Evolutionary conservation across 2,888 invertebrate genomes (phyloP), one percentile per base, ranked within the genome.

Genomic region (Stenurella melanura): DNA sequence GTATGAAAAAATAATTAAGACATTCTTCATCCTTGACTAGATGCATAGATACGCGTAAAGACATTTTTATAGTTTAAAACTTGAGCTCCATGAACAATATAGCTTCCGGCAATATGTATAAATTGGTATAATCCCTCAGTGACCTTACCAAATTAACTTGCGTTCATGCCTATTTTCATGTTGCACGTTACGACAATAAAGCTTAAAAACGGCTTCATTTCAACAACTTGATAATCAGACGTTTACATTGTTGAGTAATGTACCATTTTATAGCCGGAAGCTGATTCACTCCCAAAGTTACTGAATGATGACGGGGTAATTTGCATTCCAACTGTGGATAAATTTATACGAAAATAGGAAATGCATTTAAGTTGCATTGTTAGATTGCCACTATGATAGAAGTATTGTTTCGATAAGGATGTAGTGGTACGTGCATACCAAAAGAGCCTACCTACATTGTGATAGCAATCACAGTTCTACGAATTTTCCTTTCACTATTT

Each of bases 161-260:
- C 2, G 61, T 61, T 61, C n/a, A n/a, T n/a, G 61, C n/a, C 18
- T 19, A n/a, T n/a, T 34, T 61, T 15, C 61, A 30, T 61, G 34
- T n/a, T 61, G 34, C 26, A 15, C 15, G 61, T 61, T 61, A 61
- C 61, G 17, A 30, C 61, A 61, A 30, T 61, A 61, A 61, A 61
- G 61, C 61, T 30, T 58, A 57, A 69, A 69, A 58, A 69, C 69
- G n/a, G 38, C 50, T 57, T 30, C 58, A 38, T 34, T 58, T 18
- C 57, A 57, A 57, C 69, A 26, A 34, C 69, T 69, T 57, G 69
- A 34, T 69, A 69, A 69, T 58, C 69, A 69, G 69, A 68, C 26
- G 12, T 56, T 69, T 69, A 69, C 69, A 69, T 69, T 69, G 69
- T 69, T 17, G 69, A 18, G 69, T 30, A 69, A 69, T 34, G 38